Evolutionary conservation across 2,113 vertebrate species (phyloP).

Genomic region (Pampusana beccarii): DNA sequence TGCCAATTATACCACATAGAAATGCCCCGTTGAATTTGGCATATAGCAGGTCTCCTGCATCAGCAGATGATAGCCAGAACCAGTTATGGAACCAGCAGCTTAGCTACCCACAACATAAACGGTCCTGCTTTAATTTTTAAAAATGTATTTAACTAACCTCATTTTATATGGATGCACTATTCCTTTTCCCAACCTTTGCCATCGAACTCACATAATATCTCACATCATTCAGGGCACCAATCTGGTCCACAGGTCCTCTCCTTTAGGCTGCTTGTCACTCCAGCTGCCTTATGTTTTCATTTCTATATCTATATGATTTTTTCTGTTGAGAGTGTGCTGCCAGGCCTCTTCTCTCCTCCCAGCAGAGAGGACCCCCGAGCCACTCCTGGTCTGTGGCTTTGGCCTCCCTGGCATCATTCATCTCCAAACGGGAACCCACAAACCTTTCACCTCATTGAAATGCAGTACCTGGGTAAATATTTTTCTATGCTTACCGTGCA

Average conservation of each 20-base stretch:
- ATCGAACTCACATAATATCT: neutral
- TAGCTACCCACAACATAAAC: neutral
- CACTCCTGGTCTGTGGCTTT: neutral
- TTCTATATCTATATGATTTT: neutral
- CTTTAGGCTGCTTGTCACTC: neutral
- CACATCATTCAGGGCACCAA: neutral
- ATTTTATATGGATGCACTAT: neutral
- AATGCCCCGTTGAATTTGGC: neutral
- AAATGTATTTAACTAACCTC: neutral
- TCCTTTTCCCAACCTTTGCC: neutral
- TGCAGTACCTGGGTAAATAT: neutral
- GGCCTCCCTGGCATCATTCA: neutral
- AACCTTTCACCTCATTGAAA: neutral
- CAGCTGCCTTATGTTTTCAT: neutral
- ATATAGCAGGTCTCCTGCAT: neutral
- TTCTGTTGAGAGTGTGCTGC: neutral
- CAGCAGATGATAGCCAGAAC: neutral
- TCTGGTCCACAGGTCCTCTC: neutral
- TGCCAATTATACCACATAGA: neutral
- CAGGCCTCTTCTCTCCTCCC: neutral
- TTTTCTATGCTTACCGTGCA: fast-evolving
- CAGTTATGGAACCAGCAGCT: neutral
- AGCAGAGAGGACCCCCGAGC: fast-evolving
- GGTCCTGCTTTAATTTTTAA: neutral
- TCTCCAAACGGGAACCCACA: neutral